Conservation (phyloP, 2,113 vertebrate genomes). For the Platycercus adscitus region DNA sequence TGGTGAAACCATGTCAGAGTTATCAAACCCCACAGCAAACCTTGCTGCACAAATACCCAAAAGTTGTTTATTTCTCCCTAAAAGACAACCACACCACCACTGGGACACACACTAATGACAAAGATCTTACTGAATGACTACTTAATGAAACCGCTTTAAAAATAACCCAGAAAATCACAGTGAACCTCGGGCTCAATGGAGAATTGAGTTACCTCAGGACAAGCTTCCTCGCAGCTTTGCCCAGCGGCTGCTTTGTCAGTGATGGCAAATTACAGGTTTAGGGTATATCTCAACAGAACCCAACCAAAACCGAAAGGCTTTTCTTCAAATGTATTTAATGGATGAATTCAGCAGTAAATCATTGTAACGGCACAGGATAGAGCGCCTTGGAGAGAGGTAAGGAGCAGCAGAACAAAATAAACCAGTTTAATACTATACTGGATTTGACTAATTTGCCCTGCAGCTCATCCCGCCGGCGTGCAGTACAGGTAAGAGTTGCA, state of each 20-base stretch:
- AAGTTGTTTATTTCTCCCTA: not conserved
- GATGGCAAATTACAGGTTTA: not conserved
- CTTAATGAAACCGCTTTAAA: not conserved
- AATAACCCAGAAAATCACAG: not conserved
- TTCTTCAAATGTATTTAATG: not conserved
- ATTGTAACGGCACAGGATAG: not conserved
- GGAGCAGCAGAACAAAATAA: not conserved
- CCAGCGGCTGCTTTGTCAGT: not conserved
- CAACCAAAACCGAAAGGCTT: not conserved
- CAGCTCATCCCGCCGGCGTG: not conserved
- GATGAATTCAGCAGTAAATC: not conserved
- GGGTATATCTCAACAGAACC: not conserved
- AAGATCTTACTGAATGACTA: not conserved
- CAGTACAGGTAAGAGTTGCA: not conserved
- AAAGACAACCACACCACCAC: not conserved
- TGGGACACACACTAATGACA: accelerated
- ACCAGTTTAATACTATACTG: not conserved
- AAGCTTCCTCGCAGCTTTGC: not conserved
- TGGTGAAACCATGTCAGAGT: not conserved
- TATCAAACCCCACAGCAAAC: not conserved
- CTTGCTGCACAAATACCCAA: not conserved
- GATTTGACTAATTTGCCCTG: not conserved
- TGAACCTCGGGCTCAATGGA: not conserved
- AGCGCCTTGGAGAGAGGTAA: not conserved
- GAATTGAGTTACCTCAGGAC: not conserved